Conservation (phyloP, 2,888 invertebrate genomes). For the Chrysolina americana region DNA sequence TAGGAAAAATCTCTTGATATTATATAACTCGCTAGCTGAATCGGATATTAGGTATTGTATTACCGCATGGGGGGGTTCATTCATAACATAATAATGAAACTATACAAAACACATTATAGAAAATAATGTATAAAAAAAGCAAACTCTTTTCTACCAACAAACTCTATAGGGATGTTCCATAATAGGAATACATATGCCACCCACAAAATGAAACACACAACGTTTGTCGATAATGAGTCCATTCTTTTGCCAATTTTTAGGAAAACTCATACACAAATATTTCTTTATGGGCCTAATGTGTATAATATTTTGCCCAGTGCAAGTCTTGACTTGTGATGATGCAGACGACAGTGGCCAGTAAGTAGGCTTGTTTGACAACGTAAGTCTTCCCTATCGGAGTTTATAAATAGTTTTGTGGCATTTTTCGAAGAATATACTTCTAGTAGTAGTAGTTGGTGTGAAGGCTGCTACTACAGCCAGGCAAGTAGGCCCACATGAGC, state of each 20-base stretch:
- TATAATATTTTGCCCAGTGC: too few species aligned
- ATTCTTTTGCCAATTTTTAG: not conserved
- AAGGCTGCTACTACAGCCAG: too few species aligned
- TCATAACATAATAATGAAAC: not conserved
- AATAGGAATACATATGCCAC: not conserved
- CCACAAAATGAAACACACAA: not conserved
- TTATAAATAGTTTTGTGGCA: too few species aligned
- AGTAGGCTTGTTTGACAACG: too few species aligned
- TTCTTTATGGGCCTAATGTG: too few species aligned
- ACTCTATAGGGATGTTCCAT: conserved; percentile 4
- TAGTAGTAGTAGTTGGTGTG: too few species aligned
- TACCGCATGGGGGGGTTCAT: not conserved
- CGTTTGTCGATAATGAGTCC: conserved; percentile 4
- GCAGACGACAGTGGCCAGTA: too few species aligned
- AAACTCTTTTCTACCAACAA: conserved; percentile 3
- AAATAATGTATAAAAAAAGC: conserved; percentile 7
- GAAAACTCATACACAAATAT: too few species aligned
- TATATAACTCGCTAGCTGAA: conserved; percentile 7
- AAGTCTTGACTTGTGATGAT: too few species aligned
- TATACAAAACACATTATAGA: conserved; percentile 3
- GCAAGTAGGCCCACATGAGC: too few species aligned
- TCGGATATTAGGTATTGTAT: conserved; percentile 13
- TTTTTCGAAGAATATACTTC: too few species aligned
- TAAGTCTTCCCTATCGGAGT: too few species aligned
- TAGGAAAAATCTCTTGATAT: not conserved